These are phyloP conservation scores for Chymomyza fuscimana DNA, from an alignment of 2,888 invertebrate species.

Conservation along the genomic window DNA sequence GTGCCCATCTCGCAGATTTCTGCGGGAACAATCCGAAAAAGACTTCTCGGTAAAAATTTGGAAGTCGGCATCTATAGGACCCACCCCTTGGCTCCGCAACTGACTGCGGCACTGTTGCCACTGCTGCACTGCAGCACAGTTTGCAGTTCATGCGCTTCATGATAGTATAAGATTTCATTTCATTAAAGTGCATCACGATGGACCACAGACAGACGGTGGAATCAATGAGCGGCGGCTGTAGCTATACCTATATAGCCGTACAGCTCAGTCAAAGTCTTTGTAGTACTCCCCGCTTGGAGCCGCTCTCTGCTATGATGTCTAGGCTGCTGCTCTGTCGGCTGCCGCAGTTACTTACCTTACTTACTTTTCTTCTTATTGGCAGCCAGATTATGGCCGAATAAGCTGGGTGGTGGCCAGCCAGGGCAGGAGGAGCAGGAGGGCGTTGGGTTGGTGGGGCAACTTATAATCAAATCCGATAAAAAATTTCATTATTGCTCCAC, in stretches of 20 bases:
- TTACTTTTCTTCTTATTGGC: slow-evolving; percentile 74
- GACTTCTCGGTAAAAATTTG: no score
- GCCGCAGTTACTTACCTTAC: slow-evolving; percentile 48
- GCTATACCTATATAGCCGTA: slow-evolving; percentile 23
- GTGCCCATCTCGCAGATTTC: no score
- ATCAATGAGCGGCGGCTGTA: slow-evolving; percentile 57
- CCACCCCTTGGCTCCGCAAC: no score
- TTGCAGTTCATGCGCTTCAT: slow-evolving; percentile 68
- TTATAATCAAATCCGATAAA: slow-evolving; percentile 74
- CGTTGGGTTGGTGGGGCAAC: slow-evolving; percentile 48
- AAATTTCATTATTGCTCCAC: slow-evolving; percentile 73
- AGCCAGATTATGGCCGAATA: slow-evolving; percentile 50
- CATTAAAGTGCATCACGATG: slow-evolving; percentile 80
- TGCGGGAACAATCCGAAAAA: no score
- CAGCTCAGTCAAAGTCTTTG: slow-evolving; percentile 41
- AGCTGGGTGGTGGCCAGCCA: neutral
- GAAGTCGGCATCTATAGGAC: no score
- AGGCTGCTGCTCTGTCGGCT: slow-evolving; percentile 23
- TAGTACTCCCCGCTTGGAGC: slow-evolving; percentile 34
- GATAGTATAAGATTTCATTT: slow-evolving; percentile 80
- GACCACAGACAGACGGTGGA: slow-evolving; percentile 48
- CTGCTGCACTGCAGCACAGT: slow-evolving; percentile 34
- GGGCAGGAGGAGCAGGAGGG: neutral
- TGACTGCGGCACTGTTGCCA: slow-evolving; percentile 21
- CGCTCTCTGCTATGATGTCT: slow-evolving; percentile 42